phyloP scores from a whole-genome alignment of 2,113 vertebrate species.

The Cebus imitator region DNA sequence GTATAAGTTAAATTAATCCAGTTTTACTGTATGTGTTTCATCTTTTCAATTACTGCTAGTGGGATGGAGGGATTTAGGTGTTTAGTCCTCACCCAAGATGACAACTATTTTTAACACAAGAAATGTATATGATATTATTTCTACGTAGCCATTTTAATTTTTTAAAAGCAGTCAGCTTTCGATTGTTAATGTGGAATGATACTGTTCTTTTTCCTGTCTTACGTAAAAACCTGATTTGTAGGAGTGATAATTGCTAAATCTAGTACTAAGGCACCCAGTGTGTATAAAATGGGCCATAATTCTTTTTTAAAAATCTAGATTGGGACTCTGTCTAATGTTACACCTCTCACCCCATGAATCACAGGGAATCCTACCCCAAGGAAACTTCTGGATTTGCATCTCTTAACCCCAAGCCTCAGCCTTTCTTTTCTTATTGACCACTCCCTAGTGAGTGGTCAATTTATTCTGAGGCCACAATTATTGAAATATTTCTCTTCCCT shows the following conservation, averaged over 20 bases:
- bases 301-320: not conserved
- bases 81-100: not conserved
- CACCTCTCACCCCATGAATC: not conserved
- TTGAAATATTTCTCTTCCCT: not conserved
- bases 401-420: not conserved
- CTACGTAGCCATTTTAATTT: not conserved
- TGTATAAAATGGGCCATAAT: not conserved
- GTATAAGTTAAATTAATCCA: not conserved
- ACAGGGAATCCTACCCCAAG: not conserved
- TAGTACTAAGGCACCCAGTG: not conserved
- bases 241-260: not conserved
- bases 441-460: not conserved
- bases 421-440: not conserved
- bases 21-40: not conserved
- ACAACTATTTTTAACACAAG: not conserved
- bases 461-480: slow-evolving; percentile 19
- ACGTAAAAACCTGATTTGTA: not conserved
- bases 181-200: not conserved
- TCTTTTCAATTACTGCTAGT: not conserved
- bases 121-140: slow-evolving; percentile 12
- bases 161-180: not conserved
- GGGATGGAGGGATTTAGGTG: not conserved
- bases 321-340: not conserved
- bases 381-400: not conserved
- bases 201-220: not conserved